phyloP scores from a whole-genome alignment of 2,113 vertebrate species.

The Barbus barbus region DNA sequence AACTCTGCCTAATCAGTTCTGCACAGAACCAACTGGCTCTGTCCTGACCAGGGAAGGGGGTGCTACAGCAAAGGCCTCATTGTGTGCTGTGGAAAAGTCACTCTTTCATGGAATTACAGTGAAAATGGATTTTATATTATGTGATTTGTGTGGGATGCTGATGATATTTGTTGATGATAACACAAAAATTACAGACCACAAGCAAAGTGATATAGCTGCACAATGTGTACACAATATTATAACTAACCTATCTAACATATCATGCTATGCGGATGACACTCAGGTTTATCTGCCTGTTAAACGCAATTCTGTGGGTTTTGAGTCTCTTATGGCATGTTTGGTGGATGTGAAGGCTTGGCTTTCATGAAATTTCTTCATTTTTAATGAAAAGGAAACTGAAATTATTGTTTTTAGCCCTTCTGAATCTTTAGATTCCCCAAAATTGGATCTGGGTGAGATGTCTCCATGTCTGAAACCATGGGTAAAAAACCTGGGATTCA shows the following conservation, averaged over 20 bases:
- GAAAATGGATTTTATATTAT: neutral
- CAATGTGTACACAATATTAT: neutral
- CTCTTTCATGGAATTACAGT: neutral
- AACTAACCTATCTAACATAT: neutral
- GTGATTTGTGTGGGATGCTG: neutral
- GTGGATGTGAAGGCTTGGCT: too few relatives aligned
- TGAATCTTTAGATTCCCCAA: too few relatives aligned
- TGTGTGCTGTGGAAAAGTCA: constrained; percentile 27
- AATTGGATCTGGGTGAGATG: too few relatives aligned
- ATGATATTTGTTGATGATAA: neutral
- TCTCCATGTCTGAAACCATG: too few relatives aligned
- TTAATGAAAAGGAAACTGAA: too few relatives aligned
- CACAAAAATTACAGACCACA: neutral
- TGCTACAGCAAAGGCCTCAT: constrained; percentile 51
- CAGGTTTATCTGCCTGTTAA: too few relatives aligned
- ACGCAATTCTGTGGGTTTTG: too few relatives aligned
- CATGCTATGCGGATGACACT: too few relatives aligned
- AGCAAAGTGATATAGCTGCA: neutral
- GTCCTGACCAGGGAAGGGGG: constrained; percentile 48
- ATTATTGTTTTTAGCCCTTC: too few relatives aligned
- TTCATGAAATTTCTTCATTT: too few relatives aligned
- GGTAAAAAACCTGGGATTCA: too few relatives aligned
- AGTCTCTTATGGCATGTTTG: too few relatives aligned
- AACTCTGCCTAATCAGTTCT: constrained; percentile 78
- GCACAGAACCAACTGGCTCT: constrained; percentile 58